Conservation (phyloP, 2,797 vertebrate species). For the Decapterus maruadsi region DNA sequence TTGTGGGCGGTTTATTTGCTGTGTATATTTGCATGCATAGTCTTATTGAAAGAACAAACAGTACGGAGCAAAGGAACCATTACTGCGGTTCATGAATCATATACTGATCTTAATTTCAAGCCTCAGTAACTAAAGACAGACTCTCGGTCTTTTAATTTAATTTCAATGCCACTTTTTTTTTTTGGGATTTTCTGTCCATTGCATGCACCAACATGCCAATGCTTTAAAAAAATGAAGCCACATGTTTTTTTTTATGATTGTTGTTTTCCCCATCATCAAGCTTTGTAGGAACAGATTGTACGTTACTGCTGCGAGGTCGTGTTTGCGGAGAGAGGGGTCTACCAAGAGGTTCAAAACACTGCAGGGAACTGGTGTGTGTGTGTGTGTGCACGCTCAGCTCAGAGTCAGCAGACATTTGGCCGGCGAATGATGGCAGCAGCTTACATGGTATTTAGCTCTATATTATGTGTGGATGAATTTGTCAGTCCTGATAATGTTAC, state of each 20-base stretch:
- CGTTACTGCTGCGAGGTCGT: background rate
- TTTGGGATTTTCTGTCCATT: conserved; percentile 36
- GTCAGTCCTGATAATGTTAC: conserved; percentile 29
- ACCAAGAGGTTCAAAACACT: background rate
- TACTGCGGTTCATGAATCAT: conserved; percentile 69
- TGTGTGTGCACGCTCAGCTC: background rate
- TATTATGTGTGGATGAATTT: conserved; percentile 7
- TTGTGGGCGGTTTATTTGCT: conserved; percentile 44
- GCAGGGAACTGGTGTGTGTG: conserved; percentile 2
- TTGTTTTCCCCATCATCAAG: conserved; percentile 36
- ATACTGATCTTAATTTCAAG: conserved; percentile 61
- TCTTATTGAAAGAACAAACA: conserved; percentile 67
- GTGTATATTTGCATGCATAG: conserved; percentile 46
- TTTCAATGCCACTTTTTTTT: conserved; percentile 18
- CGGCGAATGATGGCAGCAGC: background rate
- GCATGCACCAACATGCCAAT: conserved; percentile 11
- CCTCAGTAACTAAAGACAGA: conserved; percentile 60
- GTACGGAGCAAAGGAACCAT: conserved; percentile 51
- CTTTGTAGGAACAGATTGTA: conserved; percentile 39
- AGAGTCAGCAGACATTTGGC: background rate
- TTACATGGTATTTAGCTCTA: conserved; percentile 21
- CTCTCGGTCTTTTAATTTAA: conserved; percentile 14
- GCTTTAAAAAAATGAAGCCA: conserved; percentile 25
- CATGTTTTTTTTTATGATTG: conserved; percentile 27
- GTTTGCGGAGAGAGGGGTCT: background rate